Conservation (phyloP, 2,797 vertebrate species). For the Hybognathus amarus region DNA sequence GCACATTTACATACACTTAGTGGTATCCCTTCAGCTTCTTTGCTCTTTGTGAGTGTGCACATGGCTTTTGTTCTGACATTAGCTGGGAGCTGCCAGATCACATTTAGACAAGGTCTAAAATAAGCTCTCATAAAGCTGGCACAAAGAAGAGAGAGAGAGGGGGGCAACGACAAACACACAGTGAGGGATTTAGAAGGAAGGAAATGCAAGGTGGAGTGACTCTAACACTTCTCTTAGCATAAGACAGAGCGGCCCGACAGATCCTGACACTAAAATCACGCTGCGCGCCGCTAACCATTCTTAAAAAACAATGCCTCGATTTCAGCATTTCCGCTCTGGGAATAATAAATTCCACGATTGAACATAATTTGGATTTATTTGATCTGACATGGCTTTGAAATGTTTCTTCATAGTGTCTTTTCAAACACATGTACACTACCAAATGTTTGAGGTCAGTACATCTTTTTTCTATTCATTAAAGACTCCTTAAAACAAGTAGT, state of each 20-base stretch:
- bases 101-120: conserved; percentile 57
- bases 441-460: not conserved
- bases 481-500: not conserved
- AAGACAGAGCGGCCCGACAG: not conserved
- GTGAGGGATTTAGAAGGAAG: conserved; percentile 38
- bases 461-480: not conserved
- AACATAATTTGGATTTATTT: not conserved
- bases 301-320: not conserved
- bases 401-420: not conserved
- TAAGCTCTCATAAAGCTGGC: conserved; percentile 47
- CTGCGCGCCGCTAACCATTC: not conserved
- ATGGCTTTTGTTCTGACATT: conserved; percentile 47
- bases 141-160: not conserved
- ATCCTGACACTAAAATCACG: conserved; percentile 16
- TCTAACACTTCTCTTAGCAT: conserved; percentile 21
- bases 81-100: conserved; percentile 43
- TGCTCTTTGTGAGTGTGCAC: conserved; percentile 24
- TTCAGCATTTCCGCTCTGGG: not conserved
- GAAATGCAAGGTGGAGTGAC: conserved; percentile 22
- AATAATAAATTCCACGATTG: not conserved
- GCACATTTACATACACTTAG: conserved; percentile 30
- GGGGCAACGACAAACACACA: conserved; percentile 25
- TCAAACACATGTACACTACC: not conserved
- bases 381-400: not conserved
- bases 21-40: not conserved